Base-by-base conservation (phyloP, 2,113 vertebrate genomes). In the Microtus pennsylvanicus region DNA sequence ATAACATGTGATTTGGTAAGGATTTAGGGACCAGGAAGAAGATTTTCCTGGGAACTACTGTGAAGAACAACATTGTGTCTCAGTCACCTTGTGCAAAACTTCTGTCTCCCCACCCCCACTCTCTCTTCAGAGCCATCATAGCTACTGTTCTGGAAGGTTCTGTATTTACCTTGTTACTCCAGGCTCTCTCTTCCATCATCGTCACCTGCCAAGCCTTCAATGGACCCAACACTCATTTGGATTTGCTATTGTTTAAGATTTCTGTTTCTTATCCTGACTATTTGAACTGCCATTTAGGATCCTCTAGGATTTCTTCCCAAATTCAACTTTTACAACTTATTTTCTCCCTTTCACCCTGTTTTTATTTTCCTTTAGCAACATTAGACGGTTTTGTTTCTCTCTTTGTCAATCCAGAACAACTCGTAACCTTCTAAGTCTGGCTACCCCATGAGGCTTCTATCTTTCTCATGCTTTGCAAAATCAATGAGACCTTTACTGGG, bases 361-460 rank as follows among this genome's bases (percentile, higher is more conserved):
- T 67, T 52, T 28, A 77, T 35, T 90, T 93, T 77, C 30, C 58
- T 70, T 81, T 70, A 65, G 83, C 28, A 88, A 76, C 82, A 70
- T 3, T 0, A 52, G 47, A 38, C 1, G 3, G 22, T 87, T n/a
- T 45, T 89, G 17, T 69, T 19, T 65, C 7, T 28, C 17, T 21
- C 26, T 72, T 55, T 90, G 17, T 77, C 28, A n/a, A 9, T 77
- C 4, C 22, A 69, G 63, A 50, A 22, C 19, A 50, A 19, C 30
- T 0, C 2, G 14, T 69, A 22, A 22, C 38, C 35, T 81, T 69
- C 35, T 77, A 90, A 58, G 47, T 21, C 14, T 38, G 61, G 11
- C 12, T 52, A 0, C 22, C 55, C 12, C 8, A 26, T 14, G 85
- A 77, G 42, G 5, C 47, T 86, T 63, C 35, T 11, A 9, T 87